A percentile compares a stretch with the other conserved stretches of the same genome.
phyloP scores from a whole-genome alignment of 2,888 invertebrate species.

The Liodrosophila aerea region DNA sequence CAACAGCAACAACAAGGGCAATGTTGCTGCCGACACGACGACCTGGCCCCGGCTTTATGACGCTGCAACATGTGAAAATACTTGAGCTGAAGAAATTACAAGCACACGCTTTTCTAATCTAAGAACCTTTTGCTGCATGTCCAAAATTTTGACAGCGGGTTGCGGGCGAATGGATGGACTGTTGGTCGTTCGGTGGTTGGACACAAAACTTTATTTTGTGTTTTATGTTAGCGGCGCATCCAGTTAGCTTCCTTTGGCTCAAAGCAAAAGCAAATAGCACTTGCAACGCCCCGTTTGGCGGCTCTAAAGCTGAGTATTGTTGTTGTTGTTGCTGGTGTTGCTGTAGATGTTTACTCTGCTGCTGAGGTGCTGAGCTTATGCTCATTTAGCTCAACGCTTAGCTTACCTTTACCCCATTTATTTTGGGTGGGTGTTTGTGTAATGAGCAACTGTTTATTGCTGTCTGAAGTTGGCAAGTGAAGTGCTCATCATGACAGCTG shows the following conservation, averaged over 20 bases:
- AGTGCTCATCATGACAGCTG: slow-evolving; percentile 69
- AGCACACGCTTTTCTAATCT: slow-evolving; percentile 78
- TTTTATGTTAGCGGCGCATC: slow-evolving; percentile 49
- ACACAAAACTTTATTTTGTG: slow-evolving; percentile 58
- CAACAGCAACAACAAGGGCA: slow-evolving; percentile 21
- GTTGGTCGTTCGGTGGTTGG: neutral
- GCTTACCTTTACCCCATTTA: slow-evolving; percentile 49
- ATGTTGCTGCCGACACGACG: slow-evolving; percentile 55
- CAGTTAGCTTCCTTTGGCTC: slow-evolving; percentile 60
- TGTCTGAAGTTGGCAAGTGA: slow-evolving; percentile 60
- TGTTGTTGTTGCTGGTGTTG: slow-evolving; percentile 37
- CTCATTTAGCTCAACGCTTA: slow-evolving; percentile 44
- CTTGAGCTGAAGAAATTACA: slow-evolving; percentile 66
- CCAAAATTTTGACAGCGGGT: slow-evolving; percentile 66
- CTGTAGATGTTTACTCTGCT: slow-evolving; percentile 50
- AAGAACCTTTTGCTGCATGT: slow-evolving; percentile 75
- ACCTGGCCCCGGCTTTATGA: slow-evolving; percentile 64
- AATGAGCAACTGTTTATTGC: slow-evolving; percentile 68
- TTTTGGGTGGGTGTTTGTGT: slow-evolving; percentile 64
- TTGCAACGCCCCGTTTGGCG: slow-evolving; percentile 48
- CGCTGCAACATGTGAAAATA: slow-evolving; percentile 73
- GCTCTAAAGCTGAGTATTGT: slow-evolving; percentile 22
- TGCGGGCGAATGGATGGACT: slow-evolving; percentile 6
- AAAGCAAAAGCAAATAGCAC: slow-evolving; percentile 47
- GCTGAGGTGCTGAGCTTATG: slow-evolving; percentile 44